Evolutionary conservation across 2,113 vertebrate species (phyloP), one percentile per base, ranked within the genome.

Genomic region (Vulpes lagopus): DNA sequence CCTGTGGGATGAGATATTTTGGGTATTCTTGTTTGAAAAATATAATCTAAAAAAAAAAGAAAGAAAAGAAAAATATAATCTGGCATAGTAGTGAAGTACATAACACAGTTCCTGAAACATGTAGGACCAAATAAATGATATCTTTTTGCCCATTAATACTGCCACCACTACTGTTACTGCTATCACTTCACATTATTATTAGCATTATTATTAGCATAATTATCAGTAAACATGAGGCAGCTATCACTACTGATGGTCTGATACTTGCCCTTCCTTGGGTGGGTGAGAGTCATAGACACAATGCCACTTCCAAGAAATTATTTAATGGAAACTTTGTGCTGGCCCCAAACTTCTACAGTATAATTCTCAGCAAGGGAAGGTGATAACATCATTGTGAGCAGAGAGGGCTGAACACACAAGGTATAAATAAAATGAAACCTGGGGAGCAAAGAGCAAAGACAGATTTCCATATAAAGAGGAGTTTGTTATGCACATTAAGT

Each of bases 241-340:
- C 16, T 86, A 43, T 88, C 69, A 69, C 92, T 91, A 11, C 59
- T 84, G 51, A 15, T 51, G 64, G 76, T 93, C 78, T 86, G n/a
- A 30, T 35, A 89, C 87, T 93, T 93, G 25, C 94, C 96, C 89
- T 97, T 96, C 73, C 20, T 76, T 0, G 0, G 32, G 30, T 51
- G 76, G 89, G 67, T 94, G 95, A 96, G 57, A 88, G 81, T 43
- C 79, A 95, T 2, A 2, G 91, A 86, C 84, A 79, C 86, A 97
- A 96, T 84, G 94, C 92, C 96, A 91, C 83, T 92, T 94, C 95
- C 76, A 96, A 62, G 87, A 98, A 97, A 96, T n/a, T 8, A 43
- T 71, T 91, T 76, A 67, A 76, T 83, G 91, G 92, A 84, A 96
- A 94, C 0, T 0, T 93, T 95, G 65, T 97, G 60, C 85, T 96